Evolutionary conservation across 2,888 invertebrate species (phyloP), one percentile per base, ranked within the genome.

Genomic region (Nemurella pictetii): DNA sequence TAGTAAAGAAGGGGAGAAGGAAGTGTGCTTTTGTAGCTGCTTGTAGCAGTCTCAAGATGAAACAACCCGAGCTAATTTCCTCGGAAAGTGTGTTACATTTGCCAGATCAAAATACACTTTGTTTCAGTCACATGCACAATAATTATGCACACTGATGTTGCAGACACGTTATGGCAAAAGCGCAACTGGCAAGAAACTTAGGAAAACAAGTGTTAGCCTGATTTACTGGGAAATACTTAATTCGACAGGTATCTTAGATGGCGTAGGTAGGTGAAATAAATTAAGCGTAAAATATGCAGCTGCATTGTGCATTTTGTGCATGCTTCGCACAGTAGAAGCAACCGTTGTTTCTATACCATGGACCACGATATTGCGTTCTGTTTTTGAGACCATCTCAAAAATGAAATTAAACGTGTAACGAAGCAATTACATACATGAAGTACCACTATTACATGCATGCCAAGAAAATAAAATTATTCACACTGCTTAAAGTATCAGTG

Each of bases 131-230:
- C 55, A 20, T 55, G 9, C 55, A 55, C 5, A 55, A 55, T 55
- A 75, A 75, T 75, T 9, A 75, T 75, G 75, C 28, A 73, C 73
- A 75, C 28, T 75, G 75, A 27, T 25, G 27, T 75, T 27, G 75
- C 26, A 27, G 15, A 26, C 26, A 5, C 1, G 75, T 55, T 28
- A 75, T 75, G 75, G 75, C 75, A 75, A 75, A 75, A 27, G 27
- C 75, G 27, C 75, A 75, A 75, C 15, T 75, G 75, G 75, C 75
- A 75, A 75, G 75, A n/a, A 25, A 27, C 75, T 75, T 15, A n/a
- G 55, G 55, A 55, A 55, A 15, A 55, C 55, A 55, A 20, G 55
- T 12, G 55, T 55, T 55, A 55, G 55, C 2, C 55, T 55, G 55
- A 55, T 55, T 55, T 55, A 55, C 55, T 55, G 12, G 3, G 15